Percentiles rank a stretch among this genome's conserved stretches.
phyloP scores from a whole-genome alignment of 2,888 invertebrate genomes.

The Orthosia gothica region DNA sequence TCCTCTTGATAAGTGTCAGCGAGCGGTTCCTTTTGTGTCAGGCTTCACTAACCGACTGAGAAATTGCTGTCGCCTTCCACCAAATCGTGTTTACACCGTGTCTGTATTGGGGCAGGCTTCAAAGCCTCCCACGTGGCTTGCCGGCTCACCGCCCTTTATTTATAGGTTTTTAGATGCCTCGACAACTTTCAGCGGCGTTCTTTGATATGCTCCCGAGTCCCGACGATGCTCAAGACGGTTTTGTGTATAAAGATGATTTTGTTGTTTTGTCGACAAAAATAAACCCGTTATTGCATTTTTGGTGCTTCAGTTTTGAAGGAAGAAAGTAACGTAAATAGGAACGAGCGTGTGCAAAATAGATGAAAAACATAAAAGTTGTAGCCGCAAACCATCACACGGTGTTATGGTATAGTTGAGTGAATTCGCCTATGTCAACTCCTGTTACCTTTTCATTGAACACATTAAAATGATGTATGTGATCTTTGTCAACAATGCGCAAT shows the following conservation, averaged over 20 bases:
- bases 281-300: constrained; percentile 1
- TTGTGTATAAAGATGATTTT: constrained; percentile 16
- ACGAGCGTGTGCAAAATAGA: neutral
- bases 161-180: constrained; percentile 45
- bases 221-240: constrained; percentile 24
- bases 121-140: constrained; percentile 45
- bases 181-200: constrained; percentile 26
- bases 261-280: constrained; percentile 1
- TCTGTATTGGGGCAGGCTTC: constrained; percentile 45
- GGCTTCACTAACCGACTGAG: constrained; percentile 64
- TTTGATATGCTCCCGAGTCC: constrained; percentile 36
- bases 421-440: too few relatives aligned
- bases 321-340: neutral
- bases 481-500: neutral
- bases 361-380: neutral
- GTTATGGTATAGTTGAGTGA: neutral
- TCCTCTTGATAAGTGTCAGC: constrained; percentile 65
- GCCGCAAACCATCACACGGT: neutral
- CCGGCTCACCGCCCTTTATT: constrained; percentile 41
- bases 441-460: too few relatives aligned
- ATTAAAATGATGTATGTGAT: neutral
- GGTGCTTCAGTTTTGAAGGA: neutral
- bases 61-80: constrained; percentile 58
- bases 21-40: constrained; percentile 59
- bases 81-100: constrained; percentile 49